These are phyloP conservation scores for Callyntrura sp. DNA, from an alignment of 2,888 invertebrate species.

Conservation along the genomic window DNA sequence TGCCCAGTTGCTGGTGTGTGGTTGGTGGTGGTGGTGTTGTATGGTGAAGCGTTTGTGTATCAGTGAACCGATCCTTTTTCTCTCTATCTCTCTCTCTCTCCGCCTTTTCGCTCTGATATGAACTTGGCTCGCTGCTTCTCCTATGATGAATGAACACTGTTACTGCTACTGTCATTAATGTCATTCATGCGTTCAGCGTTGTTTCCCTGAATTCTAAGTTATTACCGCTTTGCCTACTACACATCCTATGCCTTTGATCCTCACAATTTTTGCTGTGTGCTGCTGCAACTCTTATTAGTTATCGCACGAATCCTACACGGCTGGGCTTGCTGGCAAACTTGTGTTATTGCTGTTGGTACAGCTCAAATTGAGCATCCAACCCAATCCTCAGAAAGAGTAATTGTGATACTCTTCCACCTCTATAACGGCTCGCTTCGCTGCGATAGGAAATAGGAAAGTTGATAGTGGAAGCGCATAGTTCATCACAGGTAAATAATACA, in stretches of 20 bases:
- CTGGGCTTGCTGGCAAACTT: neutral
- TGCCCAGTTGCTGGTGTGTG: neutral
- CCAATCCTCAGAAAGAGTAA: neutral
- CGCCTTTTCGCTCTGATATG: constrained; percentile 45
- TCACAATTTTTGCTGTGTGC: neutral
- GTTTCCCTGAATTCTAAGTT: neutral
- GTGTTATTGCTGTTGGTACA: neutral
- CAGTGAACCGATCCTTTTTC: neutral
- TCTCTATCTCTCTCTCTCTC: neutral
- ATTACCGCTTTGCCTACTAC: constrained; percentile 10
- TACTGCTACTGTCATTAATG: constrained; percentile 62
- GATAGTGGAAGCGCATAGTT: too few relatives aligned
- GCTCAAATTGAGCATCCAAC: neutral
- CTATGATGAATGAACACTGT: constrained; percentile 51
- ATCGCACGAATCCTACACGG: too few relatives aligned
- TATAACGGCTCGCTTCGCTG: neutral
- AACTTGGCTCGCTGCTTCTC: constrained; percentile 55
- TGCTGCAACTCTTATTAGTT: neutral
- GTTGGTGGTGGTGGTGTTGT: too few relatives aligned
- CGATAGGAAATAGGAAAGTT: too few relatives aligned
- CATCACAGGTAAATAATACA: too few relatives aligned
- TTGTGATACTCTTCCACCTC: neutral
- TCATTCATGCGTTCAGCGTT: constrained; percentile 58
- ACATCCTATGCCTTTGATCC: constrained; percentile 23
- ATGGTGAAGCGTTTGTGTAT: neutral